A percentile compares a stretch with the other conserved stretches of the same genome.
These are phyloP conservation scores for Emesis furor DNA, from an alignment of 2,888 invertebrate species.

Conservation along the genomic window DNA sequence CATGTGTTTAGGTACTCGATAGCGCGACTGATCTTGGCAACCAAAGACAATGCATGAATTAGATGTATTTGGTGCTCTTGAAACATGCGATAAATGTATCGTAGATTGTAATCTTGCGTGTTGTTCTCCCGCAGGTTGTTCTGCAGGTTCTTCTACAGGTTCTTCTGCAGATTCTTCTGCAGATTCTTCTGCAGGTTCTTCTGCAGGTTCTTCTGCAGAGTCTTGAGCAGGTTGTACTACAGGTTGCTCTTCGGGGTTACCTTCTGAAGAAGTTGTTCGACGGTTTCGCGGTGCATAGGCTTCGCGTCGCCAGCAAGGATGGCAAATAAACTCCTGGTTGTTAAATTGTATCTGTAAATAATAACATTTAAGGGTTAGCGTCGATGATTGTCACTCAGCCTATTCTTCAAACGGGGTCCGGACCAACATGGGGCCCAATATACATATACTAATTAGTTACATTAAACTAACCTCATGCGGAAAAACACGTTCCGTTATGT, in stretches of 20 bases:
- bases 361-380: conserved; percentile 15
- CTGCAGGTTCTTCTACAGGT: conserved; percentile 1
- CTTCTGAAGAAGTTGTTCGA: conserved; percentile 16
- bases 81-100: conserved; percentile 11
- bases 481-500: conserved; percentile 14
- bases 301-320: conserved; percentile 10
- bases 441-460: conserved; percentile 14
- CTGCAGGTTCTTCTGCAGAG: not conserved
- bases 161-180: not conserved
- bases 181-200: conserved; percentile 8
- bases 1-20: conserved; percentile 18
- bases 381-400: not conserved
- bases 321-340: conserved; percentile 15
- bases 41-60: conserved; percentile 21
- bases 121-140: conserved; percentile 16
- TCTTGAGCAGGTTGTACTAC: conserved; percentile 16
- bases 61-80: conserved; percentile 18
- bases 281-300: conserved; percentile 13
- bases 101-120: conserved; percentile 1
- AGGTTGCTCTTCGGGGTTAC: conserved; percentile 14
- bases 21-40: conserved; percentile 18
- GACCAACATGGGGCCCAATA: not conserved
- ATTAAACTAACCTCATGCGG: conserved; percentile 16
- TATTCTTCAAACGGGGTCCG: not conserved
- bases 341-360: conserved; percentile 18